Evolutionary conservation across 1,140 invertebrate species (phyloP).

Genomic region (Propsilocerus akamusi): DNA sequence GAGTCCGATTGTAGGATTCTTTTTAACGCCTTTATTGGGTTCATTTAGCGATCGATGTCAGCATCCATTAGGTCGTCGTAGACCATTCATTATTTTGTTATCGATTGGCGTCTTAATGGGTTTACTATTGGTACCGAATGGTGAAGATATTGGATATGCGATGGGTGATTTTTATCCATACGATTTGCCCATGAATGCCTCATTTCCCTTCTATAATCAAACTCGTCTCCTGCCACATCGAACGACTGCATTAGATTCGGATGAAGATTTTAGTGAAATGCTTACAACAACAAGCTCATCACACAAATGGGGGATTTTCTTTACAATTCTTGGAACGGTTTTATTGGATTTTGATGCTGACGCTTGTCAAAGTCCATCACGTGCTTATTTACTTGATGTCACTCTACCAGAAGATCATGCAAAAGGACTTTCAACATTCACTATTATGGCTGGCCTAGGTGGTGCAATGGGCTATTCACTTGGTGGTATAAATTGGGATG

Average conservation of each 20-base stretch:
- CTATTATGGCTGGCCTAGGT: slow-evolving; percentile 88
- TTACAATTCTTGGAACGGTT: slow-evolving; percentile 85
- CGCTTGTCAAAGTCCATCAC: slow-evolving; percentile 82
- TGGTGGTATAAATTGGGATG: slow-evolving; percentile 87
- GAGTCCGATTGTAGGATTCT: slow-evolving; percentile 80
- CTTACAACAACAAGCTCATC: slow-evolving; percentile 17
- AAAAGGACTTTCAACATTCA: slow-evolving; percentile 82
- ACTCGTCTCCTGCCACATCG: slow-evolving; percentile 22
- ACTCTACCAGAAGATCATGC: slow-evolving; percentile 85
- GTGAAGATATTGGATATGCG: slow-evolving; percentile 58
- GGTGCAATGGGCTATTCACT: slow-evolving; percentile 85
- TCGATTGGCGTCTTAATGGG: slow-evolving; percentile 78
- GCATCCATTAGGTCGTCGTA: slow-evolving; percentile 55
- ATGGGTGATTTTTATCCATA: slow-evolving; percentile 47
- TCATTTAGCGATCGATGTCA: slow-evolving; percentile 80
- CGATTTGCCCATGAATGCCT: slow-evolving; percentile 17
- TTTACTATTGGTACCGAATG: slow-evolving; percentile 77
- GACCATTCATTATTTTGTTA: slow-evolving; percentile 80
- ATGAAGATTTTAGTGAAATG: slow-evolving; percentile 7
- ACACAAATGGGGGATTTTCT: slow-evolving; percentile 76
- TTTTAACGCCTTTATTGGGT: slow-evolving; percentile 79
- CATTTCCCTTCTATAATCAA: slow-evolving; percentile 17
- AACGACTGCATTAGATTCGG: slow-evolving; percentile 18
- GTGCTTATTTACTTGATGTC: slow-evolving; percentile 85
- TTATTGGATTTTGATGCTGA: slow-evolving; percentile 90